Conservation (phyloP, 92 coral and sea anemone species). For the Chrysogorgia sp. region DNA sequence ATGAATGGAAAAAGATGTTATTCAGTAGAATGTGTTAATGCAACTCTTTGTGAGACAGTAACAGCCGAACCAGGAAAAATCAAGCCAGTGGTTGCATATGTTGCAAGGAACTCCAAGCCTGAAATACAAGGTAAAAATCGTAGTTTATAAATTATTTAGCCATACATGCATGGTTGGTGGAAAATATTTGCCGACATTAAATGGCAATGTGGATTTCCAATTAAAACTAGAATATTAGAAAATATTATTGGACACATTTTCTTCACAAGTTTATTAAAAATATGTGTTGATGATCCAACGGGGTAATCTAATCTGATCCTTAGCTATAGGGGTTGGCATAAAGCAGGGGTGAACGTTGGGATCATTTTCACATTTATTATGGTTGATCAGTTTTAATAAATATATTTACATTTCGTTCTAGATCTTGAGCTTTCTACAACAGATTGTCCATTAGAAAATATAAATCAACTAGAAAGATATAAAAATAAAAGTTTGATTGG, state of each 20-base stretch:
- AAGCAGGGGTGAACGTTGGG: too few species aligned
- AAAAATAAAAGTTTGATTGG: conserved; percentile 91
- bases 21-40: conserved; percentile 80
- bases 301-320: too few species aligned
- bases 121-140: conserved; percentile 41
- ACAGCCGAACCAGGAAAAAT: conserved; percentile 75
- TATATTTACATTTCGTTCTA: not conserved
- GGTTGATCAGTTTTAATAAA: not conserved
- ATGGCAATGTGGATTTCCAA: too few species aligned
- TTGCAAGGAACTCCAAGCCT: conserved; percentile 60
- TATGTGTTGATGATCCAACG: too few species aligned
- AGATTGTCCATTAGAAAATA: conserved; percentile 27
- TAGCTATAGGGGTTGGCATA: too few species aligned
- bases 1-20: conserved; percentile 97
- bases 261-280: too few species aligned
- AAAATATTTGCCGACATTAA: too few species aligned
- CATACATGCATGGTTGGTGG: too few species aligned
- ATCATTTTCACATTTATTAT: too few species aligned
- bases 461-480: conserved; percentile 38
- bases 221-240: too few species aligned
- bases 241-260: too few species aligned
- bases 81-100: conserved; percentile 80
- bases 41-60: conserved; percentile 85
- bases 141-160: too few species aligned
- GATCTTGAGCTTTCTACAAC: not conserved